Evolutionary conservation across 1,140 invertebrate genomes (phyloP), one percentile per base, ranked within the genome.

Genomic region (Drosophila kurseongensis): DNA sequence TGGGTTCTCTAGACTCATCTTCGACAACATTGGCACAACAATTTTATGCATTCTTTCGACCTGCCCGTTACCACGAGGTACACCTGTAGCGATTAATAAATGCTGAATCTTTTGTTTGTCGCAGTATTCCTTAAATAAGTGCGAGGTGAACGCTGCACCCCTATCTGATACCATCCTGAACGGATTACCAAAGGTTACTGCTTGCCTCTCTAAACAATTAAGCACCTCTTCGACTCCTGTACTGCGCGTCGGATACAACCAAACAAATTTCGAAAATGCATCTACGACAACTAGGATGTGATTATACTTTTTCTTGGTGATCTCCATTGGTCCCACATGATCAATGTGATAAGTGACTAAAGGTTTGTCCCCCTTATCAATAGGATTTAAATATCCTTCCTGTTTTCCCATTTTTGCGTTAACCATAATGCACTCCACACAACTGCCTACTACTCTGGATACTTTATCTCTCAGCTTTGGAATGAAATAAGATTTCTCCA

Each of bases 281-380:
- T 48, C 23, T 2, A 48, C 13, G 4, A 48, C 13, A 5, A 48
- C 47, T 8, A 18, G 18, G 18, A 50, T 29, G 13, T 50, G 13
- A 50, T 50, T 48, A 23, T n/a, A n/a, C n/a, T n/a, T n/a, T 27
- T 13, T 23, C 12, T 76, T 76, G 0, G 91, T 91, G 8, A 71
- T 35, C 23, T 71, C 51, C 12, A 93, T 52, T 2, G 93, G 93
- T 52, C 93, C 92, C 4, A 79, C 29, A 16, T 71, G 60, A 50
- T 79, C 66, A 12, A 75, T 45, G 36, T 79, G 41, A 42, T 18
- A 60, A 2, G 90, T 91, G 29, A 45, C 16, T 3, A 91, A 23
- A 2, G 60, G 68, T 48, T 44, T 44, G 18, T 18, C 18, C 18
- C 18, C 18, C 18, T 18, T 18, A 18, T 18, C 18, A 18, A 18